phyloP scores from a whole-genome alignment of 2,888 invertebrate species.

The Nasonia oneida region DNA sequence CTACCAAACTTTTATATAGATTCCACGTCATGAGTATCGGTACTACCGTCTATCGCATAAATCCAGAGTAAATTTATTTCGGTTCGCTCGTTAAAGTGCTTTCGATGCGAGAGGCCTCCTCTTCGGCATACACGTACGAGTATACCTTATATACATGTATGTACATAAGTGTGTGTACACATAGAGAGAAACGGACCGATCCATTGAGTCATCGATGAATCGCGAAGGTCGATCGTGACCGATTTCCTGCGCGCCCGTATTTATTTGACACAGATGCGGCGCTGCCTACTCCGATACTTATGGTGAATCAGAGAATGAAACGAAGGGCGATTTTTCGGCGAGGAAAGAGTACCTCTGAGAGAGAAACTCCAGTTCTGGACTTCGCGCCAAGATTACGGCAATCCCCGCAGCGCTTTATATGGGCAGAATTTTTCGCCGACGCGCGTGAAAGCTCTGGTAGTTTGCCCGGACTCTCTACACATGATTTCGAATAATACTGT shows the following conservation, averaged over 20 bases:
- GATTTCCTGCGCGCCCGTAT: constrained; percentile 55
- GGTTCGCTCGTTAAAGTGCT: constrained; percentile 16
- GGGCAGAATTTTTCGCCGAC: constrained; percentile 14
- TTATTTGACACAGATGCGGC: constrained; percentile 52
- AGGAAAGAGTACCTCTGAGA: neutral
- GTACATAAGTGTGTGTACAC: neutral
- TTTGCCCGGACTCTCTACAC: neutral
- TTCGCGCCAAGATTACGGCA: neutral
- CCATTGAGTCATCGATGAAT: constrained; percentile 68
- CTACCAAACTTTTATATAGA: too few relatives aligned
- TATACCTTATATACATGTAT: neutral
- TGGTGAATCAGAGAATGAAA: constrained; percentile 17
- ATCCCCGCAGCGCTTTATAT: constrained; percentile 9
- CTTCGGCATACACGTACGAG: neutral
- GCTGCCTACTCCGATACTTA: neutral
- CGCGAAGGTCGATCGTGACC: constrained; percentile 65
- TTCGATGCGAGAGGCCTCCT: constrained; percentile 8
- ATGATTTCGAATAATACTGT: neutral
- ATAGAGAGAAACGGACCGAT: neutral
- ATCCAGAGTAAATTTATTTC: constrained; percentile 16
- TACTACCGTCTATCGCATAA: neutral
- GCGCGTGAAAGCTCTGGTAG: constrained; percentile 7
- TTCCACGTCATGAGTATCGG: too few relatives aligned
- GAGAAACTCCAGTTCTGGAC: constrained; percentile 9
- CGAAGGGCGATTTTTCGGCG: constrained; percentile 6